Conservation (phyloP, 2,797 vertebrate species). For the Spinibarbus caldwelli region DNA sequence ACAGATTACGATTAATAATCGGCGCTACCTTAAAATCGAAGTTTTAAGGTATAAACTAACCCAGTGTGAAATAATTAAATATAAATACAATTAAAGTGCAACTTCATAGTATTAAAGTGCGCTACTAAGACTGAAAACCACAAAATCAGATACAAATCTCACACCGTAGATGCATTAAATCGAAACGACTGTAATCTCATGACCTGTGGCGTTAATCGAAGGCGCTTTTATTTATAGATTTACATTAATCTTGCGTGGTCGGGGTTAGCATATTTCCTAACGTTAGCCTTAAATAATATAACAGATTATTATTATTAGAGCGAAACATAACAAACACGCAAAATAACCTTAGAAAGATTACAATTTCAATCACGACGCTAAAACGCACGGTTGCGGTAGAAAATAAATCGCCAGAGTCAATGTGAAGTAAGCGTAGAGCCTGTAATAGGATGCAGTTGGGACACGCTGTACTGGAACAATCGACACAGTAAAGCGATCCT, state of each 20-base stretch:
- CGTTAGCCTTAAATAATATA: background rate
- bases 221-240: background rate
- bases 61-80: background rate
- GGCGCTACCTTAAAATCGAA: no score
- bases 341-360: background rate
- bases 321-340: background rate
- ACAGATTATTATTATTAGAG: background rate
- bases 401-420: background rate
- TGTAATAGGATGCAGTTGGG: conserved; percentile 34
- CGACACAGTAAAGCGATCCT: conserved; percentile 24
- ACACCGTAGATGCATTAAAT: background rate
- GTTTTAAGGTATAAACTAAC: no score
- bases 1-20: background rate
- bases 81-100: background rate
- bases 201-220: background rate
- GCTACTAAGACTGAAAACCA: background rate
- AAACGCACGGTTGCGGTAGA: background rate
- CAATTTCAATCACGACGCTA: background rate
- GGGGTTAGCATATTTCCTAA: conserved; percentile 29
- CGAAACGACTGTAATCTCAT: background rate
- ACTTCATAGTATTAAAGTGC: background rate
- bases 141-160: background rate
- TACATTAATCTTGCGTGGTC: background rate
- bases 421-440: background rate
- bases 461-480: conserved; percentile 48